These are phyloP conservation scores for Phocoena sinus DNA, from an alignment of 2,113 vertebrate genomes.

Conservation along the genomic window DNA sequence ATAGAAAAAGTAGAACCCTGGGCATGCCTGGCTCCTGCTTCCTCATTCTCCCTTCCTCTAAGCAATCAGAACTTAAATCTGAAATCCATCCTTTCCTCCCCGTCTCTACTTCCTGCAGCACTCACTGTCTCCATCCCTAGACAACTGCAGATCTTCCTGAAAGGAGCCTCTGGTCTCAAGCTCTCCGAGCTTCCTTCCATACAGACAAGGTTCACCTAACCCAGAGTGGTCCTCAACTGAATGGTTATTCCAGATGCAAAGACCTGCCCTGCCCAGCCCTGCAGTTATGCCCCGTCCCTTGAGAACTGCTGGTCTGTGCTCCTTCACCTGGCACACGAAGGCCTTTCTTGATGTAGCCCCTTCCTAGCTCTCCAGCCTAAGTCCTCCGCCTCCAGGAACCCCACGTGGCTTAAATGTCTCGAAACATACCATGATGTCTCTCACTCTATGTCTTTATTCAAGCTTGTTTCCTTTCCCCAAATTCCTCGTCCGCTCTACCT, in stretches of 20 bases:
- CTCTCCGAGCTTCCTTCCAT: not conserved
- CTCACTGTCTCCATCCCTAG: not conserved
- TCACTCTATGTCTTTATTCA: not conserved
- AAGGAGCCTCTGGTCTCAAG: not conserved
- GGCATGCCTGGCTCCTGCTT: not conserved
- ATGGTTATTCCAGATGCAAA: not conserved
- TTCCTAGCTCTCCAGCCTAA: not conserved
- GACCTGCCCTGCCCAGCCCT: not conserved
- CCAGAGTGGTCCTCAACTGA: too few species aligned
- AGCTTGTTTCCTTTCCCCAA: not conserved
- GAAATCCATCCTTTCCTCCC: not conserved
- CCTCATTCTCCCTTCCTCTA: not conserved
- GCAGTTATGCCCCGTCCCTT: not conserved
- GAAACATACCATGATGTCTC: not conserved
- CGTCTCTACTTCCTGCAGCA: not conserved
- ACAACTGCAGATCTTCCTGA: not conserved
- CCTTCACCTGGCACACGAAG: not conserved
- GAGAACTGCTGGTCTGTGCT: not conserved
- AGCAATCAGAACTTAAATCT: not conserved
- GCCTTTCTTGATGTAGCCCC: not conserved
- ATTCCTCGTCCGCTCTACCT: not conserved
- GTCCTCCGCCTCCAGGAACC: not conserved
- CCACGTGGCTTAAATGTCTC: not conserved
- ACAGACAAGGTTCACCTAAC: not conserved
- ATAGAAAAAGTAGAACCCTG: not conserved